These are phyloP conservation scores for Xiphydria camelus DNA, from an alignment of 2,888 invertebrate genomes.

Conservation along the genomic window DNA sequence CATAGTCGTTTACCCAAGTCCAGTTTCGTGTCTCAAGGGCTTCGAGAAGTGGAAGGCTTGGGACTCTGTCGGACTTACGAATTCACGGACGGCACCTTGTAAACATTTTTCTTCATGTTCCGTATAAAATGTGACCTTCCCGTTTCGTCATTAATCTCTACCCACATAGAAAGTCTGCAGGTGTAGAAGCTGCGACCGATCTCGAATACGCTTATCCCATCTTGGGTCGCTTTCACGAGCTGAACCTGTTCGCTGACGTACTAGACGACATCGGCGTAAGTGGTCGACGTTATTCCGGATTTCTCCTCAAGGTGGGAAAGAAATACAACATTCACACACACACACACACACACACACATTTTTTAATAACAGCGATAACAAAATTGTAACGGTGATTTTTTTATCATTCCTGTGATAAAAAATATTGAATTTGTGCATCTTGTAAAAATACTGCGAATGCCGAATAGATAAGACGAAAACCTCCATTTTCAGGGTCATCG, in stretches of 20 bases:
- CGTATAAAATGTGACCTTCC: background rate
- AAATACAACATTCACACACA: no score
- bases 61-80: constrained; percentile 64
- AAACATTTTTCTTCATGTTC: constrained; percentile 2
- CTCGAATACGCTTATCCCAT: constrained; percentile 52
- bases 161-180: constrained; percentile 15
- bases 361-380: no score
- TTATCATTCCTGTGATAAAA: background rate
- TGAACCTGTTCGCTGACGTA: constrained; percentile 54
- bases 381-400: no score
- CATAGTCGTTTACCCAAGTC: constrained; percentile 62
- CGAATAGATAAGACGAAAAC: background rate
- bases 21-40: constrained; percentile 62
- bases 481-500: constrained; percentile 54
- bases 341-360: no score
- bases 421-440: no score
- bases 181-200: background rate
- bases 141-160: background rate
- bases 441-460: no score
- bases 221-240: constrained; percentile 60
- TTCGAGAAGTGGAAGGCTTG: constrained; percentile 61
- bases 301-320: constrained; percentile 59
- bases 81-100: constrained; percentile 59
- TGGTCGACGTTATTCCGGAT: constrained; percentile 59
- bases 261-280: constrained; percentile 37